Base-by-base conservation (phyloP, 2,888 invertebrate species). In the Slavum lentiscoides region DNA sequence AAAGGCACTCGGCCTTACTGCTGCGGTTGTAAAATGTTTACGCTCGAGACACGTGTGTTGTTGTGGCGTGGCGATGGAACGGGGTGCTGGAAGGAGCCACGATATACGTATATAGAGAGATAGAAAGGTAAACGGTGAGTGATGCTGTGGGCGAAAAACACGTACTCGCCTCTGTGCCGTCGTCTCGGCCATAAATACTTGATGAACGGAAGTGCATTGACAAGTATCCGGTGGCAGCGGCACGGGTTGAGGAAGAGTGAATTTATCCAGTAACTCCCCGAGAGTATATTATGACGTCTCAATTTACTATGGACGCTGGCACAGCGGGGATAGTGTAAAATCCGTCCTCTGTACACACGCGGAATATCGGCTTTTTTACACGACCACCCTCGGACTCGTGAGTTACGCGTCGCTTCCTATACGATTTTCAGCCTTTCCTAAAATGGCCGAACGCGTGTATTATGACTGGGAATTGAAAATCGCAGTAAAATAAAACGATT, bases 171-270 rank as follows among this genome's bases (percentile, higher is more conserved):
- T 11, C 9, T 6, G 43, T 11, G 43, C 43, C 9, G 43, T 11
- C 9, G 43, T 11, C n/a, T n/a, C 62, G 30, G 62, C 64, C 74
- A 37, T 64, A 64, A 74, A 74, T 74, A 74, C 74, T 74, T 64
- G 64, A 74, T 64, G 64, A 55, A 64, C 53, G 37, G 49, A 74
- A 74, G 73, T 74, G 49, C 73, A 74, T 74, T 74, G 73, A 62
- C 62, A 74, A 62, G 73, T 74, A 30, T 62, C 73, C 73, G 62
- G 73, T 49, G 30, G 73, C 59, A 43, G 59, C 37, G 70, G n/a
- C 7, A 30, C 4, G 30, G 30, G 37, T 2, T 23, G 23, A 23
- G 4, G 30, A 3, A 39, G 61, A 8, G 8, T 39, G 3, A 58
- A 61, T 53, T 74, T 53, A 74, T 64, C 53, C 64, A 37, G 64